Base-by-base conservation (phyloP, 2,113 vertebrate genomes). In the Crotophaga sulcirostris region DNA sequence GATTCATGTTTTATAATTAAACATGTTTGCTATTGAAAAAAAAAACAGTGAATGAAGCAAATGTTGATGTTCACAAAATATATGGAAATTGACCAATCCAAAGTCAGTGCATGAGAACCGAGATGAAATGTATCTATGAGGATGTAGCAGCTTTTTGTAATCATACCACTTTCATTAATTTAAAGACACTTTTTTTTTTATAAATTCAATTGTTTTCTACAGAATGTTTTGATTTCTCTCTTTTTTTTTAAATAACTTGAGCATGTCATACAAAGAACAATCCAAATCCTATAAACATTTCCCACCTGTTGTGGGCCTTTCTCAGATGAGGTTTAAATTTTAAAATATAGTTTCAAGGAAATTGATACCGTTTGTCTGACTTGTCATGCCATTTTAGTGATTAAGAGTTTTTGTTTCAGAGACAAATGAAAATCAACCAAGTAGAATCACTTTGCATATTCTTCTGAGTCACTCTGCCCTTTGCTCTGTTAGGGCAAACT, bases 341-440 rank as follows among this genome's bases (percentile, higher is more conserved):
- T 83, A 78, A 96, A 96, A 52, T 62, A 56, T 4, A 84, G 13
- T 95, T 96, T 93, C 23, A 2, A 29, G 83, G 25, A 67, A 74
- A 55, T 93, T 93, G 25, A 31, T 95, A 80, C 79, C 85, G 62
- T 86, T 97, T 92, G 66, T 94, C 81, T 94, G 74, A 74, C 54
- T 95, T 87, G 44, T 90, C 89, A 74, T 97, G 98, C 94, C 97
- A 97, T 97, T 97, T 97, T 72, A 92, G 77, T 45, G 6, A 86
- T 33, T 69, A 83, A 88, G 74, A 49, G 54, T 94, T 97, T 97
- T 93, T 95, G 88, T 95, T 92, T 89, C 8, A 10, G 66, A 96
- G 84, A 92, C 77, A 96, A 97, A 94, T 94, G 91, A 94, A 96
- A 97, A 96, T 89, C 80, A 91, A 62, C 51, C 38, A 66, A 49